Percentiles rank a stretch among this genome's conserved stretches.
Evolutionary conservation across 2,888 invertebrate species (phyloP).

Genomic region (Clivina fossor): DNA sequence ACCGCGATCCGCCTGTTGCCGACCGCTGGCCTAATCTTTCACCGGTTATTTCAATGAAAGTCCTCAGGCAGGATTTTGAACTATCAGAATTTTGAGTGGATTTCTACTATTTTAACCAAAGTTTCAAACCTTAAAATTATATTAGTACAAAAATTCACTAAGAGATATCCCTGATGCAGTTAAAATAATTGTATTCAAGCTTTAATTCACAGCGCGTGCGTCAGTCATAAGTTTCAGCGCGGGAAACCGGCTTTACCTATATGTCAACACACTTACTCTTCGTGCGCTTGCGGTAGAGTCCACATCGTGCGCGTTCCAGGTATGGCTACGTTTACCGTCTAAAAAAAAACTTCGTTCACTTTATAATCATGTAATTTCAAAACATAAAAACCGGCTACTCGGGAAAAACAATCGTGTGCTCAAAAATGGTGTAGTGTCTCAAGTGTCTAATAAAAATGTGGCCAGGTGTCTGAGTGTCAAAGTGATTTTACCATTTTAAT

Average conservation of each 20-base stretch:
- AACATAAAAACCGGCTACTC: too few species aligned
- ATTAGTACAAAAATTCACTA: too few species aligned
- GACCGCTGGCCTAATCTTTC: too few species aligned
- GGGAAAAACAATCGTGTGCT: not conserved
- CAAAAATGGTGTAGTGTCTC: conserved; percentile 1
- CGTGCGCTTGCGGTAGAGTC: conserved; percentile 3
- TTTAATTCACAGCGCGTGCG: conserved; percentile 2
- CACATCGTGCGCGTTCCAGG: conserved; percentile 1
- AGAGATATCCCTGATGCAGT: too few species aligned
- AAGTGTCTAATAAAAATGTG: conserved; percentile 19
- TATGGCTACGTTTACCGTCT: not conserved
- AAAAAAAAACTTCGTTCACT: too few species aligned
- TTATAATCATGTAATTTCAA: too few species aligned
- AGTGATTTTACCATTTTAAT: conserved; percentile 34
- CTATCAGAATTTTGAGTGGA: too few species aligned
- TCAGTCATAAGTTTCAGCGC: conserved; percentile 8
- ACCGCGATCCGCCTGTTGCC: too few species aligned
- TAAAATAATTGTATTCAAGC: not conserved
- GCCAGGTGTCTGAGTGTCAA: not conserved
- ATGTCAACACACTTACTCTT: conserved; percentile 17
- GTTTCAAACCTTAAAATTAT: too few species aligned
- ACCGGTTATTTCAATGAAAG: too few species aligned
- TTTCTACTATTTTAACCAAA: too few species aligned
- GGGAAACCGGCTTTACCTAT: conserved; percentile 14
- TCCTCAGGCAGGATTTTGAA: too few species aligned